phyloP scores from a whole-genome alignment of 64 coral and sea anemone genomes.

The Acropora yongei region DNA sequence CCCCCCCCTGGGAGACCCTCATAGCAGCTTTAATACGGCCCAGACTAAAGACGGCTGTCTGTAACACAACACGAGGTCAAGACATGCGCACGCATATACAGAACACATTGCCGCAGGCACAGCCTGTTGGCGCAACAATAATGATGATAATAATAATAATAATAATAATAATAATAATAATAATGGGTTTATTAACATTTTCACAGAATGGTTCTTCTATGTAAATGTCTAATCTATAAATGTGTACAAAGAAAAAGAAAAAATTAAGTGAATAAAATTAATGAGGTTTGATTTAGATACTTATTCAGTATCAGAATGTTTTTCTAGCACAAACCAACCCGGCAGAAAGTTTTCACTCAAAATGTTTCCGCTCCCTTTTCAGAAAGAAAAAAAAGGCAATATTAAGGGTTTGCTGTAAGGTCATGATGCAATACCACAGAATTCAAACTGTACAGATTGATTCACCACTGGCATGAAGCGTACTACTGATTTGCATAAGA shows the following conservation, averaged over 20 bases:
- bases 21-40: too few species aligned
- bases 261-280: not conserved
- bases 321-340: constrained; percentile 89
- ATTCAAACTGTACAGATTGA: not conserved
- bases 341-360: constrained; percentile 89
- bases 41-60: too few species aligned
- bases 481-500: too few species aligned
- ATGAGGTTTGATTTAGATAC: not conserved
- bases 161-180: too few species aligned
- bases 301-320: constrained; percentile 80
- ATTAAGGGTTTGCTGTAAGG: not conserved
- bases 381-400: not conserved
- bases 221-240: not conserved
- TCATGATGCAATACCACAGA: not conserved
- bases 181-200: too few species aligned
- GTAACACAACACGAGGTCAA: too few species aligned
- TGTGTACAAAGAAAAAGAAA: not conserved
- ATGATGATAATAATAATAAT: too few species aligned
- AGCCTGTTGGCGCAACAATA: too few species aligned
- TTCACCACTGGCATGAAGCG: not conserved
- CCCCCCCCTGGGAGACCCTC: too few species aligned
- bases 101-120: too few species aligned
- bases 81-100: too few species aligned
- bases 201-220: too few species aligned
- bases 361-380: constrained; percentile 83